Conservation (phyloP, 2,888 invertebrate species). For the Drosophila anomalata region DNA sequence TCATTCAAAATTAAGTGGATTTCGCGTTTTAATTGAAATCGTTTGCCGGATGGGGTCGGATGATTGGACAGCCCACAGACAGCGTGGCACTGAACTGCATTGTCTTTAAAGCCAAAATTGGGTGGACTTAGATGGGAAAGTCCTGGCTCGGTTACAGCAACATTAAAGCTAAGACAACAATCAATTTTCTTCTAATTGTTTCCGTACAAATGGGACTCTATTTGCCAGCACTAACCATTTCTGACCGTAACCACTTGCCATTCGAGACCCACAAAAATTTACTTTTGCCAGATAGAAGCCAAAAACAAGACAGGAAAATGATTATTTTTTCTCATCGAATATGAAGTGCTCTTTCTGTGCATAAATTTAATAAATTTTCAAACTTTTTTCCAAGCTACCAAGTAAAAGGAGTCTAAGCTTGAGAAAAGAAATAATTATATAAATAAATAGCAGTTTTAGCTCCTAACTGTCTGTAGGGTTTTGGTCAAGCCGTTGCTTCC, state of each 20-base stretch:
- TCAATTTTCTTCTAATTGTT: slow-evolving; percentile 42
- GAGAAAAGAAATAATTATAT: background rate
- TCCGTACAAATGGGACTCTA: slow-evolving; percentile 35
- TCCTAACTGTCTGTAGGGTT: slow-evolving; percentile 4
- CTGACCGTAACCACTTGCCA: slow-evolving; percentile 34
- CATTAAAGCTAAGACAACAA: slow-evolving; percentile 32
- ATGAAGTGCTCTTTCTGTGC: background rate
- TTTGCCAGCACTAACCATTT: slow-evolving; percentile 22
- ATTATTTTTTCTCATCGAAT: background rate
- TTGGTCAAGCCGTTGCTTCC: slow-evolving; percentile 3
- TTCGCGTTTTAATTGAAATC: slow-evolving; percentile 72
- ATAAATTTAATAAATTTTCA: background rate
- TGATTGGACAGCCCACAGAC: slow-evolving; percentile 16
- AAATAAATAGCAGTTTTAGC: background rate
- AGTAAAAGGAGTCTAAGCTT: too few species aligned
- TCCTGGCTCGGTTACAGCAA: background rate
- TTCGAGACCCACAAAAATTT: slow-evolving; percentile 31
- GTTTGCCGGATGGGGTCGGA: slow-evolving; percentile 31
- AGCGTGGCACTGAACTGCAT: slow-evolving; percentile 10
- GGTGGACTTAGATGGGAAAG: slow-evolving; percentile 25
- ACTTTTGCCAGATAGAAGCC: slow-evolving; percentile 29
- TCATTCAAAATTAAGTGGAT: slow-evolving; percentile 76
- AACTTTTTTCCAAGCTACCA: too few species aligned
- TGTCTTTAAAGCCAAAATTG: slow-evolving; percentile 63
- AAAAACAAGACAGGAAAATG: background rate